A percentile compares a stretch with the other conserved stretches of the same genome.
Evolutionary conservation across 2,888 invertebrate species (phyloP).

Genomic region (Drosophila paracracens): DNA sequence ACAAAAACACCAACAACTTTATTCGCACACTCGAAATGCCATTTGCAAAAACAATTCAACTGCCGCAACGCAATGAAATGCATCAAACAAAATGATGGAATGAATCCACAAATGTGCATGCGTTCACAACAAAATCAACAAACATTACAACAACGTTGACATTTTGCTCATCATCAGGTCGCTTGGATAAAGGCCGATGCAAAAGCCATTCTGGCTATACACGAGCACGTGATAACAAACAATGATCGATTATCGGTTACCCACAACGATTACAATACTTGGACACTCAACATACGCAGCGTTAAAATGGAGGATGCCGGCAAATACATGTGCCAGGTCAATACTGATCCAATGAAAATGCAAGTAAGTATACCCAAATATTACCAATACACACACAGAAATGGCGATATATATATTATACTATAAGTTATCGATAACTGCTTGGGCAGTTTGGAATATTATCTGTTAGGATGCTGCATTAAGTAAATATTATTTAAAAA

Average conservation of each 20-base stretch:
- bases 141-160: slow-evolving; percentile 9
- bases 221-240: slow-evolving; percentile 97
- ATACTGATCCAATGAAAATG: slow-evolving; percentile 97
- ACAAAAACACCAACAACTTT: slow-evolving; percentile 30
- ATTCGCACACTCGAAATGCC: slow-evolving; percentile 41
- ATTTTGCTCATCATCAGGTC: slow-evolving; percentile 87
- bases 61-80: neutral
- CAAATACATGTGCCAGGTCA: slow-evolving; percentile 97
- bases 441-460: neutral
- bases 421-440: neutral
- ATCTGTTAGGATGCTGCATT: neutral
- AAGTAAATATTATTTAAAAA: too few relatives aligned
- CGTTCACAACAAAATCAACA: neutral
- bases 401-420: neutral
- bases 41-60: slow-evolving; percentile 18
- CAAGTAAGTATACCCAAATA: slow-evolving; percentile 88
- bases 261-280: slow-evolving; percentile 96
- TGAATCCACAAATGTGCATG: slow-evolving; percentile 26
- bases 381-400: neutral
- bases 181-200: slow-evolving; percentile 98
- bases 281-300: slow-evolving; percentile 94
- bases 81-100: slow-evolving; percentile 12
- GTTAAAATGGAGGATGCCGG: slow-evolving; percentile 95
- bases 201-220: slow-evolving; percentile 96
- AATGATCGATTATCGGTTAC: slow-evolving; percentile 95